Evolutionary conservation across 2,797 vertebrate genomes (phyloP), one percentile per base, ranked within the genome.

Genomic region (Neosalanx taihuensis): DNA sequence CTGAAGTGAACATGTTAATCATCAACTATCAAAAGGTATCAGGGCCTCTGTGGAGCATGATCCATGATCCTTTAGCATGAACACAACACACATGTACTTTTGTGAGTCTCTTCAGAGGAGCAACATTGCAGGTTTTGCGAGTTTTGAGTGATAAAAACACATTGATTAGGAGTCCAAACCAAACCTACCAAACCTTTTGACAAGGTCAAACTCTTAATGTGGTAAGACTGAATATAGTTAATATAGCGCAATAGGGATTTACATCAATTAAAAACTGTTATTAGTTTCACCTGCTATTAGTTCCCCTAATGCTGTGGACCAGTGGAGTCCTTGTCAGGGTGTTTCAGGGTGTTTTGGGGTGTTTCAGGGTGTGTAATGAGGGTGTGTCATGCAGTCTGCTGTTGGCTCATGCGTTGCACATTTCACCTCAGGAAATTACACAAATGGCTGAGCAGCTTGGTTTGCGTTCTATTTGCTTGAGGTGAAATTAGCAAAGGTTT

Each of bases 171-270:
- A 78, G 63, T 73, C n/a, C n/a, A n/a, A n/a, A n/a, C n/a, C n/a
- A n/a, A n/a, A 58, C 78, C 78, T 76, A 77, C 78, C 72, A 75
- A 76, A 74, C 69, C 69, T 67, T 69, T 69, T 58, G 63, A 68
- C 77, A 53, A 73, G 65, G 78, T 64, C 79, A 75, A 80, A 15
- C 29, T 18, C 31, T 18, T 35, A 35, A 7, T 62, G 17, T 5
- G 30, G 30, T 62, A 20, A 15, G 26, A 33, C 60, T 62, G 20
- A 20, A 41, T 10, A 7, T 2, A 58, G 57, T 10, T 9, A 26
- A 12, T 2, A 60, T 29, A 31, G 26, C n/a, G 57, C 1, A 12
- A 33, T 62, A 29, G 5, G 29, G 29, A 23, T 60, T 29, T 13
- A 4, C 15, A 12, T 60, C 5, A 60, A 23, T 60, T 59, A 59